Percentiles rank a stretch among this genome's conserved stretches.
Conservation (phyloP, 2,113 vertebrate species). For the Pica pica region DNA sequence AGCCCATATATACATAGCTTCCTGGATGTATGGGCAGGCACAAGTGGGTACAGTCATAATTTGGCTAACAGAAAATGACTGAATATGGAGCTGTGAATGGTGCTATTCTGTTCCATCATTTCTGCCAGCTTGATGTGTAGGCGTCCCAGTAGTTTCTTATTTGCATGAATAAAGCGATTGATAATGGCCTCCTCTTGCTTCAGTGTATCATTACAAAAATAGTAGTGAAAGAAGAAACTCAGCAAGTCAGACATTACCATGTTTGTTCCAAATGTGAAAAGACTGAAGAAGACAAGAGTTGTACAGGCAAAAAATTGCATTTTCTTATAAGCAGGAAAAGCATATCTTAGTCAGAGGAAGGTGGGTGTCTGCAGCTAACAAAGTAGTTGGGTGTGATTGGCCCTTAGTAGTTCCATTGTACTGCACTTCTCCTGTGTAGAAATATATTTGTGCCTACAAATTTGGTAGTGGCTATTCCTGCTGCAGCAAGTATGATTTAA, state of each 20-base stretch:
- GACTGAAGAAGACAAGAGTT: neutral
- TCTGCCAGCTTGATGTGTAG: neutral
- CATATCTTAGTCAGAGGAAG: neutral
- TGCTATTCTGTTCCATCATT: neutral
- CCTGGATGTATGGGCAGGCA: neutral
- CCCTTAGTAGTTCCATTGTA: neutral
- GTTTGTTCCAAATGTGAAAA: neutral
- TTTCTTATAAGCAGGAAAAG: neutral
- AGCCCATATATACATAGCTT: neutral
- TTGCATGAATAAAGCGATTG: neutral
- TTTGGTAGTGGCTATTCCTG: neutral
- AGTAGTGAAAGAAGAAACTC: neutral
- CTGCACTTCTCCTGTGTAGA: neutral
- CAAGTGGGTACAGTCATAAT: neutral
- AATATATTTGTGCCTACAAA: neutral
- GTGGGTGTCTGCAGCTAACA: neutral
- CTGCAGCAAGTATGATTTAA: neutral
- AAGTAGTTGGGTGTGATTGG: neutral
- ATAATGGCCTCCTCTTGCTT: neutral
- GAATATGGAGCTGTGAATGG: neutral
- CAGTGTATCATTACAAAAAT: neutral
- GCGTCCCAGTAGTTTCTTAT: neutral
- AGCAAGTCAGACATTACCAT: neutral
- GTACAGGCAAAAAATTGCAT: rapidly evolving
- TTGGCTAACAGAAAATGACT: neutral